Evolutionary conservation across 2,797 vertebrate genomes (phyloP).

Genomic region (Helicolenus hilgendorfi): DNA sequence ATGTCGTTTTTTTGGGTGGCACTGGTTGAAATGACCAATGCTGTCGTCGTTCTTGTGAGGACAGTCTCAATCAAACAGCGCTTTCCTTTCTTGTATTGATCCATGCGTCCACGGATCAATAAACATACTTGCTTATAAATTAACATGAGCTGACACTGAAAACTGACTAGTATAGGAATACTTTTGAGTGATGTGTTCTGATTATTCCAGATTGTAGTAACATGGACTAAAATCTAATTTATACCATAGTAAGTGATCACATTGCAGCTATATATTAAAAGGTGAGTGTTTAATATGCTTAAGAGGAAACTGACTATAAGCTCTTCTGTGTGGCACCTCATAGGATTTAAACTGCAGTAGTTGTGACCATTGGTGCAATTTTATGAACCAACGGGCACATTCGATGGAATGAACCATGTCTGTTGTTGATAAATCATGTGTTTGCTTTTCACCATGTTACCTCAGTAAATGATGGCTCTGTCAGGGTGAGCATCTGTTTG

Average conservation of each 20-base stretch:
- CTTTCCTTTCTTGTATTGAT: background rate
- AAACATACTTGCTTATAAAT: background rate
- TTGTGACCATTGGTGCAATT: conserved; percentile 24
- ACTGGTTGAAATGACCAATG: background rate
- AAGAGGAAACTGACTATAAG: background rate
- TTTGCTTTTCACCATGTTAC: conserved; percentile 4
- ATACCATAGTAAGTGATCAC: background rate
- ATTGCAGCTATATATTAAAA: background rate
- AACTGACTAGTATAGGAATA: background rate
- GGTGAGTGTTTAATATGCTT: conserved; percentile 2
- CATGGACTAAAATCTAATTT: too few relatives aligned
- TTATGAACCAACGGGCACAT: conserved; percentile 29
- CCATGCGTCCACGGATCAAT: background rate
- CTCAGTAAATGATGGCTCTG: background rate
- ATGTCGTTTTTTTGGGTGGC: background rate
- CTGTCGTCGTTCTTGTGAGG: background rate
- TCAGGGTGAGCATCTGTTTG: conserved; percentile 6
- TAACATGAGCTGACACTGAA: background rate
- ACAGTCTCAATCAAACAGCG: background rate
- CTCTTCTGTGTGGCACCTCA: background rate
- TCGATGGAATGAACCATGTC: conserved; percentile 24
- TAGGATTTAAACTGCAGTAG: conserved; percentile 13
- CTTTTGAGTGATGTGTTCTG: background rate
- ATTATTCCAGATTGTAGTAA: too few relatives aligned
- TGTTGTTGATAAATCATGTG: conserved; percentile 1